Percentiles rank a stretch among this genome's conserved stretches.
These are phyloP conservation scores for Neoitamus cyanurus DNA, from an alignment of 2,888 invertebrate genomes.

Conservation along the genomic window DNA sequence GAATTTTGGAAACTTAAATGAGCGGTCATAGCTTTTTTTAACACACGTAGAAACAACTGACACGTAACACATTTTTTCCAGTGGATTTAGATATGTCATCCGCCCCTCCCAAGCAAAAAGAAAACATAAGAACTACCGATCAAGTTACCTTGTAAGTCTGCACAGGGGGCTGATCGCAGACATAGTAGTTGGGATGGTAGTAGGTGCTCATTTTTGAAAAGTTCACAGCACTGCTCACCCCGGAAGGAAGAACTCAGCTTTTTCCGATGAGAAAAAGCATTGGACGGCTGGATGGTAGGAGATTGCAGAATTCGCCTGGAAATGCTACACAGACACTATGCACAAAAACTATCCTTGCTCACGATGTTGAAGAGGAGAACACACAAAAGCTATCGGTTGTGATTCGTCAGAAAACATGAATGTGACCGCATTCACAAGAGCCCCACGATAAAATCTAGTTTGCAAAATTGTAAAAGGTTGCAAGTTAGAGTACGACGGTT, in stretches of 20 bases:
- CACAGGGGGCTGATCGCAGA: slow-evolving; percentile 38
- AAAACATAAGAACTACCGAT: not conserved
- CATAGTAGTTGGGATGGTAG: slow-evolving; percentile 39
- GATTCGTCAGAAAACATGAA: not conserved
- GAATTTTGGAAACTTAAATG: not conserved
- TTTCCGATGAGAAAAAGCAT: not conserved
- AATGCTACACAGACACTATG: not conserved
- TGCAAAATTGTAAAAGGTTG: not conserved
- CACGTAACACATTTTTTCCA: not conserved
- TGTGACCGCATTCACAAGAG: not conserved
- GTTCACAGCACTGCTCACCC: not conserved
- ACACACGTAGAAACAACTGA: not conserved
- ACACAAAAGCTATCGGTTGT: not conserved
- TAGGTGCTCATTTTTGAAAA: slow-evolving; percentile 20
- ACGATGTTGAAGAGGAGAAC: too few relatives aligned
- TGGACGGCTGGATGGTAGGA: not conserved
- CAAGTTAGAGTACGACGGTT: not conserved
- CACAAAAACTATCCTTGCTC: not conserved
- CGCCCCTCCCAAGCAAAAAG: not conserved
- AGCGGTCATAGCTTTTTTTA: not conserved
- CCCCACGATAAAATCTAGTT: not conserved
- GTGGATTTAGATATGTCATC: not conserved
- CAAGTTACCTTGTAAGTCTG: slow-evolving; percentile 34
- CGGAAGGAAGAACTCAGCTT: not conserved
- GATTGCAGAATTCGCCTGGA: not conserved